These are phyloP conservation scores for Siniperca undulata DNA, from an alignment of 2,797 vertebrate species.

Conservation along the genomic window DNA sequence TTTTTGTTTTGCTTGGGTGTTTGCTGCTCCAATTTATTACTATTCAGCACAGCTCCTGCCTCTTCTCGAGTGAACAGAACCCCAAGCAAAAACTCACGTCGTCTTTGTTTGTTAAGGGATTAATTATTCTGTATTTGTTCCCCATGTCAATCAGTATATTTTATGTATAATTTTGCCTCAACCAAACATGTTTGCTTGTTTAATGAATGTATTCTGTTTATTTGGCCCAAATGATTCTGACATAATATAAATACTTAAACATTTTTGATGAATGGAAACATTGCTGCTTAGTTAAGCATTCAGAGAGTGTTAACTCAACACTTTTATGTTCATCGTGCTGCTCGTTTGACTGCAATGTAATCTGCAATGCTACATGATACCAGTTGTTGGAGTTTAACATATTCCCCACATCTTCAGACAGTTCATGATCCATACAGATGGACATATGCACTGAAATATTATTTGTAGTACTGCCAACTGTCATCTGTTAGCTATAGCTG, in stretches of 20 bases:
- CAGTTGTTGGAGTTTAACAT: background rate
- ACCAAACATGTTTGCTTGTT: conserved; percentile 46
- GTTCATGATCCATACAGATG: background rate
- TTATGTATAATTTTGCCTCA: conserved; percentile 30
- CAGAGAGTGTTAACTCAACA: background rate
- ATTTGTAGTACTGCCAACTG: background rate
- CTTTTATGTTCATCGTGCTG: background rate
- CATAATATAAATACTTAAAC: conserved; percentile 15
- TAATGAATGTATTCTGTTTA: conserved; percentile 38
- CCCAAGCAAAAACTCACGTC: conserved; percentile 11
- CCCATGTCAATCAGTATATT: conserved; percentile 37
- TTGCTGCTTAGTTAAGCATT: background rate
- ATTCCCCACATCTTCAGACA: background rate
- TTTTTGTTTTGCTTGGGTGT: conserved; percentile 46
- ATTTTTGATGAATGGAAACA: conserved; percentile 8
- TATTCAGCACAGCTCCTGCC: conserved; percentile 34
- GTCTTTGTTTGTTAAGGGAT: conserved; percentile 38
- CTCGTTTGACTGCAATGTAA: background rate
- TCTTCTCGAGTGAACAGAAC: conserved; percentile 27
- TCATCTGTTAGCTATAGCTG: background rate
- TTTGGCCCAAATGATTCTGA: conserved; percentile 36
- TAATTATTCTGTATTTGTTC: conserved; percentile 55
- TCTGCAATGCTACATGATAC: background rate
- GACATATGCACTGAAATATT: background rate
- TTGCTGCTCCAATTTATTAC: conserved; percentile 38